Conservation (phyloP, 2,113 vertebrate genomes). For the Gallinago jamesoni region DNA sequence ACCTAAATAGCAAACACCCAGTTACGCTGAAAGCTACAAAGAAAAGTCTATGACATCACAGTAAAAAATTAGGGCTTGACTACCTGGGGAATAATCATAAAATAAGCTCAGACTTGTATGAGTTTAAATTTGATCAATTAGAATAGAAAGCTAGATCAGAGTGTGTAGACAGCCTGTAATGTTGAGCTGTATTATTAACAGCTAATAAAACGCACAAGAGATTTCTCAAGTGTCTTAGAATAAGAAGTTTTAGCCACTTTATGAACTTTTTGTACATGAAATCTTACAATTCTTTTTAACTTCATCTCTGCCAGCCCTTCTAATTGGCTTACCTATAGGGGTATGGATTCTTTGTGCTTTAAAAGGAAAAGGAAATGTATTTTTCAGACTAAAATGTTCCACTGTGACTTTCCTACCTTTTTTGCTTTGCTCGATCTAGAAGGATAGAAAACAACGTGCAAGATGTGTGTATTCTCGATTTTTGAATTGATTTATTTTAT, state of each 20-base stretch:
- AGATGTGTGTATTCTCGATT: not conserved
- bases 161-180: not conserved
- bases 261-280: not conserved
- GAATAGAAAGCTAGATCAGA: not conserved
- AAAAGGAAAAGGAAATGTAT: not conserved
- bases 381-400: not conserved
- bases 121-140: not conserved
- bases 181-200: not conserved
- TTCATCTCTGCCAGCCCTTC: not conserved
- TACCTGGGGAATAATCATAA: not conserved
- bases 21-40: not conserved
- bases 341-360: not conserved
- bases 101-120: not conserved
- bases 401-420: not conserved
- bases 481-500: not conserved
- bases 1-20: not conserved
- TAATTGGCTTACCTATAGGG: not conserved
- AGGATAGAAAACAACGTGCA: not conserved
- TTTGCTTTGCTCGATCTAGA: not conserved
- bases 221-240: not conserved
- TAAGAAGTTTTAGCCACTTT: not conserved
- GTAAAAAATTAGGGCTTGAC: not conserved
- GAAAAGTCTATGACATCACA: not conserved
- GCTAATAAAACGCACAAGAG: not conserved
- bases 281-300: not conserved